Percentiles rank a stretch among this genome's conserved stretches.
phyloP scores from a whole-genome alignment of 2,113 vertebrate genomes.

The Colinus virginianus region DNA sequence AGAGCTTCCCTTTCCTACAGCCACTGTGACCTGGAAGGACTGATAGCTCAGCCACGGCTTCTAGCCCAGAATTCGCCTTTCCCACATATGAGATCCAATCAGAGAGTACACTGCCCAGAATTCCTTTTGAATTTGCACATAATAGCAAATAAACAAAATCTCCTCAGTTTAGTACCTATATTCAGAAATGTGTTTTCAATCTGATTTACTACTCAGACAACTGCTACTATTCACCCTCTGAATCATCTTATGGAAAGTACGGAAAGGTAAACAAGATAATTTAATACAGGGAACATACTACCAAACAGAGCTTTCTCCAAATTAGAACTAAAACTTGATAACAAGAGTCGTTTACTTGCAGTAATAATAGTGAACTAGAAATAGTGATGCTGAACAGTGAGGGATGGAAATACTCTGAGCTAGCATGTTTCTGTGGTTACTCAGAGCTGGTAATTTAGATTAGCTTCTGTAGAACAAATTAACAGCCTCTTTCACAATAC shows the following conservation, averaged over 20 bases:
- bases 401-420: not conserved
- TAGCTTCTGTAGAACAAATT: slow-evolving; percentile 7
- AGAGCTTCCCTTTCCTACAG: not conserved
- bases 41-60: not conserved
- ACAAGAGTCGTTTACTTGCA: not conserved
- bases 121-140: not conserved
- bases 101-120: not conserved
- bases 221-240: not conserved
- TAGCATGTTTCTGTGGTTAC: not conserved
- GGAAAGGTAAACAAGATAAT: not conserved
- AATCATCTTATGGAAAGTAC: fast-evolving
- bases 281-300: not conserved
- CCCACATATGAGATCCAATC: not conserved
- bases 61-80: not conserved
- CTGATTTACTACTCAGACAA: not conserved
- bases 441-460: not conserved
- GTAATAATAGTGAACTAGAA: not conserved
- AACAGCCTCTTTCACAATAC: not conserved
- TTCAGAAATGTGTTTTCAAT: not conserved
- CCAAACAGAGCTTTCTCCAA: not conserved
- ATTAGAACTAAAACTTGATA: not conserved
- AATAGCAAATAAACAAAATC: not conserved
- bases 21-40: not conserved
- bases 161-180: not conserved
- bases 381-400: not conserved